Percentiles rank a stretch among this genome's conserved stretches.
These are phyloP conservation scores for Actinia tenebrosa DNA, from an alignment of 64 coral and sea anemone genomes.

Conservation along the genomic window DNA sequence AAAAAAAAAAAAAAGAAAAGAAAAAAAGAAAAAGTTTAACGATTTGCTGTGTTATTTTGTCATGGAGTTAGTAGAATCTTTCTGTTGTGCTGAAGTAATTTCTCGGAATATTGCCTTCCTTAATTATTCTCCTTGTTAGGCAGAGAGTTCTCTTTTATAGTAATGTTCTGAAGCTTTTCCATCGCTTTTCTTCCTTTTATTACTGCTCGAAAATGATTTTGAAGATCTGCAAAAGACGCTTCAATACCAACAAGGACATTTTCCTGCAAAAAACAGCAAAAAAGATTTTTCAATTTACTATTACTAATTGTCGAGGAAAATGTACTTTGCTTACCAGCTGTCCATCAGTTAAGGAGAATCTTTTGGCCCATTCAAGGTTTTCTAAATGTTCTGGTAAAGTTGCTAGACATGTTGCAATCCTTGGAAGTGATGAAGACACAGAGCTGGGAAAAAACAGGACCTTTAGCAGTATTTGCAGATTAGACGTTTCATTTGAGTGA, in stretches of 20 bases:
- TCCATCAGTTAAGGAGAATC: constrained; percentile 70
- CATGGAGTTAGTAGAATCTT: neutral
- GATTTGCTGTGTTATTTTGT: too few species aligned
- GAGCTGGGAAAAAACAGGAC: constrained; percentile 30
- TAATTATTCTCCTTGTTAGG: neutral
- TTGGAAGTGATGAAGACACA: constrained; percentile 54
- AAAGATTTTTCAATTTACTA: too few species aligned
- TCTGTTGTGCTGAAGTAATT: neutral
- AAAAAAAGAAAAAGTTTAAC: too few species aligned
- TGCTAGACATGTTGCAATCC: constrained; percentile 52
- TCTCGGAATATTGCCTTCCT: neutral
- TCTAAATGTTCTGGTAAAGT: constrained; percentile 67
- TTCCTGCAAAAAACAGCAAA: neutral
- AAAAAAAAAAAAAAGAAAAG: too few species aligned
- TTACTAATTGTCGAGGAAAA: neutral
- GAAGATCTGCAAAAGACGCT: constrained; percentile 50
- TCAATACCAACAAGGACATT: constrained; percentile 29
- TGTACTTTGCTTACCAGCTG: constrained; percentile 43
- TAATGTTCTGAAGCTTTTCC: constrained; percentile 20
- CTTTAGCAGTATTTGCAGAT: neutral
- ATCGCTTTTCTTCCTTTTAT: constrained; percentile 36
- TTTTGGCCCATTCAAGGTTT: constrained; percentile 62
- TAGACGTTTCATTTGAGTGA: neutral
- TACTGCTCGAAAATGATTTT: constrained; percentile 36
- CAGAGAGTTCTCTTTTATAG: neutral